These are phyloP conservation scores for Tetropium fuscum DNA, from an alignment of 2,888 invertebrate genomes.

Conservation along the genomic window DNA sequence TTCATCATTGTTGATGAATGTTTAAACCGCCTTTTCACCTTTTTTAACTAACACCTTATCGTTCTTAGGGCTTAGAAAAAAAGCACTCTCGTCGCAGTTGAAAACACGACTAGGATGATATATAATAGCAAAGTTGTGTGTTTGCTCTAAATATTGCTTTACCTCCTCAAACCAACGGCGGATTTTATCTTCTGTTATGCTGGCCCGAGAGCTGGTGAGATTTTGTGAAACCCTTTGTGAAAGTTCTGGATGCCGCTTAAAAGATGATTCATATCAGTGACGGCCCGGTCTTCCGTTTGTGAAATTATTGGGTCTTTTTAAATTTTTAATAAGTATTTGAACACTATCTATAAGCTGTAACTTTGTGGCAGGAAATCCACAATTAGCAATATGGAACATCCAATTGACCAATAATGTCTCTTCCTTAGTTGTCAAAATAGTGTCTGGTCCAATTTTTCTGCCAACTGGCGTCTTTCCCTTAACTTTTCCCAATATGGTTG, in stretches of 20 bases:
- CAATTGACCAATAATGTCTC: no score
- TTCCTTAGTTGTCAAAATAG: background rate
- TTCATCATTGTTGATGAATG: slow-evolving; percentile 32
- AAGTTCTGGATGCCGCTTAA: slow-evolving; percentile 54
- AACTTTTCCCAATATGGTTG: background rate
- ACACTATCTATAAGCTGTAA: background rate
- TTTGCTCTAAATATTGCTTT: slow-evolving; percentile 2
- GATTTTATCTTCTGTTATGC: no score
- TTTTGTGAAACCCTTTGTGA: slow-evolving; percentile 50
- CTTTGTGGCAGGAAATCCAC: background rate
- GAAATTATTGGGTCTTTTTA: slow-evolving; percentile 40
- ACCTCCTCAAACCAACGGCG: no score
- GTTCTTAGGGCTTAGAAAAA: slow-evolving; percentile 36
- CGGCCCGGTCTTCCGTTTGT: slow-evolving; percentile 55
- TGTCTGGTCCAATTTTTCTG: background rate
- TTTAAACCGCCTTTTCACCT: slow-evolving; percentile 35
- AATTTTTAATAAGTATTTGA: slow-evolving; percentile 34
- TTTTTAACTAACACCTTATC: slow-evolving; percentile 37
- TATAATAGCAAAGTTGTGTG: slow-evolving; percentile 6
- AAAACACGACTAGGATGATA: slow-evolving; percentile 21
- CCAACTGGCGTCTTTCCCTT: background rate
- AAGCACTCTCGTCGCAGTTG: slow-evolving; percentile 40
- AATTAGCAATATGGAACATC: background rate
- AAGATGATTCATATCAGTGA: slow-evolving; percentile 57
- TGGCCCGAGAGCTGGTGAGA: no score